A percentile compares a stretch with the other conserved stretches of the same genome.
Conservation (phyloP, 2,797 vertebrate genomes). For the Menidia menidia region DNA sequence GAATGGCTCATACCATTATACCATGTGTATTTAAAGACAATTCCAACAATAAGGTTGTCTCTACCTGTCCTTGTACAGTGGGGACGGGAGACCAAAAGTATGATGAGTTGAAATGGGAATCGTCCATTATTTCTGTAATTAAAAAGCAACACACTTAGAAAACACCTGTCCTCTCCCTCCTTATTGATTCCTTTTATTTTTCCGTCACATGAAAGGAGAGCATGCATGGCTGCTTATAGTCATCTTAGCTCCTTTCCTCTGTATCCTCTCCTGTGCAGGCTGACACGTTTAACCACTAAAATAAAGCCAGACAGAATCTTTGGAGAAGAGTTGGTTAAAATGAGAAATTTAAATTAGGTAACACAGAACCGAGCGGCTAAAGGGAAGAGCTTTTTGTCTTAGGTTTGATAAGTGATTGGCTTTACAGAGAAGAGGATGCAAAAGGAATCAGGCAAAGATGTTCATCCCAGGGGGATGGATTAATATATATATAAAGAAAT, state of each 20-base stretch:
- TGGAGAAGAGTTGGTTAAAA: not conserved
- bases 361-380: not conserved
- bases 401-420: not conserved
- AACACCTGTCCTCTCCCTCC: conserved; percentile 71
- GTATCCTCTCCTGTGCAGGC: conserved; percentile 50
- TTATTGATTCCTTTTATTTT: conserved; percentile 3
- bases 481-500: conserved; percentile 13
- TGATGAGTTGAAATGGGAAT: conserved; percentile 99
- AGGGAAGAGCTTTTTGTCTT: not conserved
- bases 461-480: conserved; percentile 11
- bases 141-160: conserved; percentile 86
- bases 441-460: conserved; percentile 66
- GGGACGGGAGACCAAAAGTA: conserved; percentile 99
- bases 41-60: conserved; percentile 84
- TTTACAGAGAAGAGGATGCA: conserved; percentile 41
- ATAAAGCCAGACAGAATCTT: not conserved
- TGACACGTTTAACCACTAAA: conserved; percentile 4
- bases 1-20: conserved; percentile 38
- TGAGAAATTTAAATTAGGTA: not conserved
- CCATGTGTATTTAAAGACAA: conserved; percentile 78
- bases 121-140: conserved; percentile 96
- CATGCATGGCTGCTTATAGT: conserved; percentile 52
- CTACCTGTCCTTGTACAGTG: conserved; percentile 98
- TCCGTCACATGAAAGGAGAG: conserved; percentile 48
- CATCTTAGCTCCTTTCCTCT: conserved; percentile 62